phyloP scores from a whole-genome alignment of 1,140 invertebrate species.

The Hycleus cichorii region DNA sequence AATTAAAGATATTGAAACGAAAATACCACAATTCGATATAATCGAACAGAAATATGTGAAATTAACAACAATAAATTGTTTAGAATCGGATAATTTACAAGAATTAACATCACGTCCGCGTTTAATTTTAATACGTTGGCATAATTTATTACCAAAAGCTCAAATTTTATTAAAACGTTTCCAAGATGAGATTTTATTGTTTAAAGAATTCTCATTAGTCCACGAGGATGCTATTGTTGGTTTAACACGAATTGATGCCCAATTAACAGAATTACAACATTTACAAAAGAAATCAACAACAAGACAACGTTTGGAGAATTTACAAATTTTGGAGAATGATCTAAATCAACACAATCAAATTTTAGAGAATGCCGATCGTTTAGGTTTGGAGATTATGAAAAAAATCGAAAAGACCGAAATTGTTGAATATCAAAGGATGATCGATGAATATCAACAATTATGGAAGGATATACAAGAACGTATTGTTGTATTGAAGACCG shows the following conservation, averaged over 20 bases:
- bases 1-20: slow-evolving; percentile 52
- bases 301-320: slow-evolving; percentile 40
- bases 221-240: slow-evolving; percentile 62
- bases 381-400: slow-evolving; percentile 53
- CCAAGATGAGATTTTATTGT: slow-evolving; percentile 48
- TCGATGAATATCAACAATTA: slow-evolving; percentile 60
- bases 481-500: slow-evolving; percentile 45
- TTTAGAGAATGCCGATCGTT: slow-evolving; percentile 49
- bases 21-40: slow-evolving; percentile 45
- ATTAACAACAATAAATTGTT: slow-evolving; percentile 48
- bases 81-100: slow-evolving; percentile 55
- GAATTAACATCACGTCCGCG: slow-evolving; percentile 47
- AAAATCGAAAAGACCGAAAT: slow-evolving; percentile 49
- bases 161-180: slow-evolving; percentile 42
- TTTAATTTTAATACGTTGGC: slow-evolving; percentile 52
- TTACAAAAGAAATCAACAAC: slow-evolving; percentile 45
- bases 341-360: slow-evolving; percentile 46
- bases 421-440: slow-evolving; percentile 51
- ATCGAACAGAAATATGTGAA: slow-evolving; percentile 56
- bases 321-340: slow-evolving; percentile 50
- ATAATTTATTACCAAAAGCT: slow-evolving; percentile 45
- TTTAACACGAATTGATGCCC: slow-evolving; percentile 60
- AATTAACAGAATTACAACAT: slow-evolving; percentile 60
- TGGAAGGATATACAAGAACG: slow-evolving; percentile 55
- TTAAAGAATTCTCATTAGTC: slow-evolving; percentile 59